Evolutionary conservation across 2,113 vertebrate genomes (phyloP).

Genomic region (Colaptes auratus): DNA sequence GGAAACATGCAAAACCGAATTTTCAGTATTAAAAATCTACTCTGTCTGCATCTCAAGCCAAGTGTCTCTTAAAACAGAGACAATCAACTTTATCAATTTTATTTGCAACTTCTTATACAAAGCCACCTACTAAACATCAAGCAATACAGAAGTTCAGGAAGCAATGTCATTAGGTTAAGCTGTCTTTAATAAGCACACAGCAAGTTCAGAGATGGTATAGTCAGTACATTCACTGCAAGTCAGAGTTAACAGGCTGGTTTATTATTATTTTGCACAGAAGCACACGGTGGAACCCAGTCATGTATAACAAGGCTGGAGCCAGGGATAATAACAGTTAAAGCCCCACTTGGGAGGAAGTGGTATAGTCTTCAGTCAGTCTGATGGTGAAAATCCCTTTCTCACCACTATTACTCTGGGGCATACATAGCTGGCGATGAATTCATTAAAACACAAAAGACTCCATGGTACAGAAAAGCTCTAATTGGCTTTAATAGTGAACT

Average conservation of each 20-base stretch:
- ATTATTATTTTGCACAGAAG: neutral
- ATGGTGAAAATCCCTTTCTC: neutral
- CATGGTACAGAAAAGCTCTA: neutral
- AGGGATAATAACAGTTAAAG: neutral
- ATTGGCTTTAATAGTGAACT: neutral
- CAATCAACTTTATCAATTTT: neutral
- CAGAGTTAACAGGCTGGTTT: neutral
- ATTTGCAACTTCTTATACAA: neutral
- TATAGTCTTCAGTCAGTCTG: neutral
- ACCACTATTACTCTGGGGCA: neutral
- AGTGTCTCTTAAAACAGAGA: neutral
- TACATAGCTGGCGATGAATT: neutral
- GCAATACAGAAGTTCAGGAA: neutral
- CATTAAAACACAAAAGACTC: conserved; percentile 11
- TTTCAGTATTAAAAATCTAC: neutral
- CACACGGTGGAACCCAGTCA: neutral
- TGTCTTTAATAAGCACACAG: neutral
- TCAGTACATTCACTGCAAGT: neutral
- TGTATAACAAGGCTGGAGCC: neutral
- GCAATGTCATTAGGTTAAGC: neutral
- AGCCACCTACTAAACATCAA: neutral
- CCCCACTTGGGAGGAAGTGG: neutral
- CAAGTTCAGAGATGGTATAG: neutral
- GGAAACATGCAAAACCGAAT: neutral
- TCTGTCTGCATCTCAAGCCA: neutral